Evolutionary conservation across 1,140 invertebrate genomes (phyloP).

Genomic region (Epicauta chinensis): DNA sequence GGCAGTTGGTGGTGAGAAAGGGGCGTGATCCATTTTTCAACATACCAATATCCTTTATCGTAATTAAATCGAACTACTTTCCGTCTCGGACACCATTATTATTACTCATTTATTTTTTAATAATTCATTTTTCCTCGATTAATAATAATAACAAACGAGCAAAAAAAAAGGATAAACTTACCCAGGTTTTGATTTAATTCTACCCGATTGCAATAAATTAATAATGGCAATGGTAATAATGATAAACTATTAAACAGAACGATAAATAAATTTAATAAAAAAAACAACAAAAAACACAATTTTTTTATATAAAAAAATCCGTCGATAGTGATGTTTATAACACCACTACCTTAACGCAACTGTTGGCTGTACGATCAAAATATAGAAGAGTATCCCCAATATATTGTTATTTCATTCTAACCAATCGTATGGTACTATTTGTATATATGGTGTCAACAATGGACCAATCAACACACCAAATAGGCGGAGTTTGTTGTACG

Average conservation of each 20-base stretch:
- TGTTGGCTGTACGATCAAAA: conserved; percentile 23
- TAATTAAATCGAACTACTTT: too few species aligned
- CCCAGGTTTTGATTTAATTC: neutral
- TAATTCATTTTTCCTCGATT: too few species aligned
- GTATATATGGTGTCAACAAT: too few species aligned
- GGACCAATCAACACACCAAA: too few species aligned
- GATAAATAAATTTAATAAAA: conserved; percentile 7
- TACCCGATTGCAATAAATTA: neutral
- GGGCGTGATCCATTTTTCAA: too few species aligned
- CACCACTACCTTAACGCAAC: conserved; percentile 35
- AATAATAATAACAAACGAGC: neutral
- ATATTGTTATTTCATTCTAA: too few species aligned
- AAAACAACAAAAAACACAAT: conserved; percentile 15
- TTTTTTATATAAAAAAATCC: conserved; percentile 9
- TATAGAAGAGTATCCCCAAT: too few species aligned
- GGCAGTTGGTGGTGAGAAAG: too few species aligned
- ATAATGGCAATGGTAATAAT: neutral
- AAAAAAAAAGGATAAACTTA: neutral
- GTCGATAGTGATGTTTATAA: conserved; percentile 23
- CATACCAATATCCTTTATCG: too few species aligned
- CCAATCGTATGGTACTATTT: too few species aligned
- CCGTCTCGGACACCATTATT: too few species aligned
- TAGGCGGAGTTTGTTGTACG: too few species aligned
- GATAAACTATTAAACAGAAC: neutral
- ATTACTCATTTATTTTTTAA: neutral